phyloP scores from a whole-genome alignment of 2,888 invertebrate genomes.

The Cactoblastis cactorum region DNA sequence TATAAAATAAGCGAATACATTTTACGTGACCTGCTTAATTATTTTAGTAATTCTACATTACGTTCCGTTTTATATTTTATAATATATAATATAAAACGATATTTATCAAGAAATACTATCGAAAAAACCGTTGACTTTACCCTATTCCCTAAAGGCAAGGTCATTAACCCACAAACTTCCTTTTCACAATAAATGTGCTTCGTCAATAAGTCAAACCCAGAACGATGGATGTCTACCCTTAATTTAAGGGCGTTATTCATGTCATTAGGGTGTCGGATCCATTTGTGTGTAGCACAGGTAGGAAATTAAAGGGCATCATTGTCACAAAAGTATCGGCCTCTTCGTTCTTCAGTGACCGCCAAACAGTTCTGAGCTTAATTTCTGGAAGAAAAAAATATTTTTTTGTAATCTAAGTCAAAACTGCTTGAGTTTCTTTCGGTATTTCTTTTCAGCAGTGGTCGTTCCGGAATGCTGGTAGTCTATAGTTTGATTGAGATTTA shows the following conservation, averaged over 20 bases:
- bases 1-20: too few relatives aligned
- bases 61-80: too few relatives aligned
- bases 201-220: conserved; percentile 16
- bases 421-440: too few relatives aligned
- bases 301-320: not conserved
- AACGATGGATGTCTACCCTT: not conserved
- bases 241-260: conserved; percentile 1
- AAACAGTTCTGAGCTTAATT: not conserved
- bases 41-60: too few relatives aligned
- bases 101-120: not conserved
- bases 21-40: too few relatives aligned
- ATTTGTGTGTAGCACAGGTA: not conserved
- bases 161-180: conserved; percentile 33
- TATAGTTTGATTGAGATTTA: too few relatives aligned
- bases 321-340: not conserved
- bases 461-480: too few relatives aligned
- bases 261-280: not conserved
- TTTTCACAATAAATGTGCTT: conserved; percentile 25
- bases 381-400: not conserved
- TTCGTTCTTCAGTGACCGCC: not conserved
- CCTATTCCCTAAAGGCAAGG: conserved; percentile 19
- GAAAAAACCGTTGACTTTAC: not conserved
- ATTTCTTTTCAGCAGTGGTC: too few relatives aligned
- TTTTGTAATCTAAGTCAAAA: too few relatives aligned
- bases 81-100: too few relatives aligned